These are phyloP conservation scores for Torymus auratus DNA, from an alignment of 2,888 invertebrate species.

Conservation along the genomic window DNA sequence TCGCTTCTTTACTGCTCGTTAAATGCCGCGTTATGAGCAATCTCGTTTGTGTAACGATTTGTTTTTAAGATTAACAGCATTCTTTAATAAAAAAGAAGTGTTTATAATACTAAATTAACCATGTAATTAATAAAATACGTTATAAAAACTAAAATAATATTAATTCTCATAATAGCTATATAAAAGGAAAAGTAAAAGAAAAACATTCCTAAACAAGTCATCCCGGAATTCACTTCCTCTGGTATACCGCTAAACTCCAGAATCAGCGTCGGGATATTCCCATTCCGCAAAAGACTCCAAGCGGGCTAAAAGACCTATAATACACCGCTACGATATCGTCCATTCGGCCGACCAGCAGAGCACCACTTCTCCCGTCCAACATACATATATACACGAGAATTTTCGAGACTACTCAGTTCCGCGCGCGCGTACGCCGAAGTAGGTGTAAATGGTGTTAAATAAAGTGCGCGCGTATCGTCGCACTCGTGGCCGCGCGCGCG, in stretches of 20 bases:
- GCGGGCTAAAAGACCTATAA: background rate
- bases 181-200: background rate
- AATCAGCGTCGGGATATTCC: conserved; percentile 26
- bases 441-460: conserved; percentile 69
- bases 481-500: background rate
- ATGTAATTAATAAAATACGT: too few relatives aligned
- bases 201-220: background rate
- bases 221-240: background rate
- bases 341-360: background rate
- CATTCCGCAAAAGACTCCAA: conserved; percentile 1
- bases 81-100: too few relatives aligned
- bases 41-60: background rate
- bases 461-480: conserved; percentile 62
- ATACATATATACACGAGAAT: conserved; percentile 53
- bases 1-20: background rate
- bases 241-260: background rate
- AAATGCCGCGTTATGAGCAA: background rate
- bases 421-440: background rate
- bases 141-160: too few relatives aligned
- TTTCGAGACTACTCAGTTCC: conserved; percentile 25
- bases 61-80: background rate
- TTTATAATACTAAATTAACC: too few relatives aligned
- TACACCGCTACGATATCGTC: conserved; percentile 1
- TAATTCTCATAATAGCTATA: background rate
- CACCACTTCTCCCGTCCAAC: background rate